Percentiles rank a stretch among this genome's conserved stretches.
Evolutionary conservation across 2,888 invertebrate species (phyloP).

Genomic region (Drosophila acutilabella): DNA sequence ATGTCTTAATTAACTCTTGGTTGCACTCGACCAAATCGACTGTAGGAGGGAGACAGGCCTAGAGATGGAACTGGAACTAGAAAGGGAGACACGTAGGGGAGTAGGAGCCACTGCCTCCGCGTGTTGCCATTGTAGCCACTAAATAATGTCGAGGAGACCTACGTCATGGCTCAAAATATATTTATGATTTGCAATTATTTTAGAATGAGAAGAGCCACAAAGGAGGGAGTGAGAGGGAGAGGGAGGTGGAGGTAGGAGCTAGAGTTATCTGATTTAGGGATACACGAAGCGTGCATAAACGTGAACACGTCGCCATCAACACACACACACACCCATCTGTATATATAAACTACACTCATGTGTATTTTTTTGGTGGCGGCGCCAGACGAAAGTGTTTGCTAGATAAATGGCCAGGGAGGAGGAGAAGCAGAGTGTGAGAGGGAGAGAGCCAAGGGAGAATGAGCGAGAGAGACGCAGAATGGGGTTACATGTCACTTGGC

Average conservation of each 20-base stretch:
- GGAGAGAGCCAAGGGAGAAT: slow-evolving; percentile 11
- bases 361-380: slow-evolving; percentile 42
- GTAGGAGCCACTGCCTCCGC: slow-evolving; percentile 22
- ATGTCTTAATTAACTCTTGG: slow-evolving; percentile 77
- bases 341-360: slow-evolving; percentile 18
- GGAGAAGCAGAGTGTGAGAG: background rate
- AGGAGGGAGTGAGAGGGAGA: background rate
- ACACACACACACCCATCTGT: slow-evolving; percentile 20
- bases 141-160: slow-evolving; percentile 66
- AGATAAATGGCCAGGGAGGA: slow-evolving; percentile 62
- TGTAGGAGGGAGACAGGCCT: background rate
- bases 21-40: slow-evolving; percentile 56
- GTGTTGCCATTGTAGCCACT: slow-evolving; percentile 55
- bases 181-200: slow-evolving; percentile 77
- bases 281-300: slow-evolving; percentile 68
- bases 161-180: slow-evolving; percentile 61
- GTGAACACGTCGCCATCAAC: slow-evolving; percentile 48
- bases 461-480: slow-evolving; percentile 33
- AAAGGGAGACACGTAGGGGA: too few relatives aligned
- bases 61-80: background rate
- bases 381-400: slow-evolving; percentile 73
- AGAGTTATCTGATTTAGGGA: slow-evolving; percentile 68
- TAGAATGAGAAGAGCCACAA: slow-evolving; percentile 30
- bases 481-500: slow-evolving; percentile 83
- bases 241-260: background rate